Conservation (phyloP, 2,113 vertebrate species). For the Anas platyrhynchos region DNA sequence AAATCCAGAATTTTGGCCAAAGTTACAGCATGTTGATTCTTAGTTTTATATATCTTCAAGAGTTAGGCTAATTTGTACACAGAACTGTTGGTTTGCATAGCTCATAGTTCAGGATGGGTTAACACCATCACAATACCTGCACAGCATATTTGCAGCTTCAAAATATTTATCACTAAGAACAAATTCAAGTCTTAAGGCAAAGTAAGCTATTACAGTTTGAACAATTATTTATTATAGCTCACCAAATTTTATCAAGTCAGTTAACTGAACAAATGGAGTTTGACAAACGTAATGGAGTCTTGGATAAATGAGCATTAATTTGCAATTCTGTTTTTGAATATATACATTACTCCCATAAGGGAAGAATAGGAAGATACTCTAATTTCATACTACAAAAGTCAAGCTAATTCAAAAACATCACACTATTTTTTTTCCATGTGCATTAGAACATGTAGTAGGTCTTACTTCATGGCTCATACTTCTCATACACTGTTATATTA, state of each 20-base stretch:
- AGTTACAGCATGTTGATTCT: neutral
- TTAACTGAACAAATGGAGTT: neutral
- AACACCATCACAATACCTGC: neutral
- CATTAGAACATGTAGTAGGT: neutral
- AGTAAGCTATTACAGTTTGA: neutral
- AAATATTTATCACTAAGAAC: neutral
- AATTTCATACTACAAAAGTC: neutral
- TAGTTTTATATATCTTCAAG: neutral
- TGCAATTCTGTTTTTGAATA: neutral
- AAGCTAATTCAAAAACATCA: neutral
- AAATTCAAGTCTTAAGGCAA: neutral
- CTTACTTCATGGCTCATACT: neutral
- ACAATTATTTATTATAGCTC: neutral
- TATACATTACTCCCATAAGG: neutral
- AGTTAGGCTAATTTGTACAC: neutral
- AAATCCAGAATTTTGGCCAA: neutral
- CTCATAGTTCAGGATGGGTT: neutral
- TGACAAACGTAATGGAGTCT: neutral
- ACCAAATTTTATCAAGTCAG: neutral
- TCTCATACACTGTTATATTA: neutral
- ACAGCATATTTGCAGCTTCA: neutral
- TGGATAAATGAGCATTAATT: neutral
- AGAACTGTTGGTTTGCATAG: neutral
- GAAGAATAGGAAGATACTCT: neutral
- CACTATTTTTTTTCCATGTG: neutral